These are phyloP conservation scores for Urosaurus nigricauda DNA, from an alignment of 2,797 vertebrate species.

Conservation along the genomic window DNA sequence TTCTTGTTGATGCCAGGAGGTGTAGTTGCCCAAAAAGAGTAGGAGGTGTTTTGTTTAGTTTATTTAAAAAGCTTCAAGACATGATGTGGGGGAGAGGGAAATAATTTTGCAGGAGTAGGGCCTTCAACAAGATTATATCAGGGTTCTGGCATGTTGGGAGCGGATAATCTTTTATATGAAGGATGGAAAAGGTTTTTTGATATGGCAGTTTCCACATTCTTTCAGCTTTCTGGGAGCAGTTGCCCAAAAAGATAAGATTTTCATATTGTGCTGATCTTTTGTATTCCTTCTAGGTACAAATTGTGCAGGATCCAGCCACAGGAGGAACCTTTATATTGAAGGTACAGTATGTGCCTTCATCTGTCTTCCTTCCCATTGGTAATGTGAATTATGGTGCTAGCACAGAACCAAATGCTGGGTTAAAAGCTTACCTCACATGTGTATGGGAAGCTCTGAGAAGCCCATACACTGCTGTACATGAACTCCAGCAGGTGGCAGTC, in stretches of 20 bases:
- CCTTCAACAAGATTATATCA: too few species aligned
- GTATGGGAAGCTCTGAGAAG: neutral
- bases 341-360: conserved; percentile 82
- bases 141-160: too few species aligned
- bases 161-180: too few species aligned
- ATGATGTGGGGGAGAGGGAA: neutral
- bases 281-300: conserved; percentile 86
- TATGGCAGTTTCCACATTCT: too few species aligned
- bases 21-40: too few species aligned
- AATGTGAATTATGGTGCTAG: neutral
- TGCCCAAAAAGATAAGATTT: too few species aligned
- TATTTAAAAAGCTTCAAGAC: neutral
- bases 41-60: neutral
- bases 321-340: conserved; percentile 94
- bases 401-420: neutral
- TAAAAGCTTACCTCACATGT: neutral
- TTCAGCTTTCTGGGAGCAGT: neutral
- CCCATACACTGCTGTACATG: neutral
- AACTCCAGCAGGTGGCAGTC: neutral
- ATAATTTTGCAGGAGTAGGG: too few species aligned
- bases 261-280: conserved; percentile 47
- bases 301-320: conserved; percentile 89
- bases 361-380: neutral
- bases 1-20: neutral
- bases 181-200: too few species aligned